Percentiles rank a stretch among this genome's conserved stretches.
These are phyloP conservation scores for Echinometra lucunter DNA, from an alignment of 53 echinoderm and acorn worm genomes.

Conservation along the genomic window DNA sequence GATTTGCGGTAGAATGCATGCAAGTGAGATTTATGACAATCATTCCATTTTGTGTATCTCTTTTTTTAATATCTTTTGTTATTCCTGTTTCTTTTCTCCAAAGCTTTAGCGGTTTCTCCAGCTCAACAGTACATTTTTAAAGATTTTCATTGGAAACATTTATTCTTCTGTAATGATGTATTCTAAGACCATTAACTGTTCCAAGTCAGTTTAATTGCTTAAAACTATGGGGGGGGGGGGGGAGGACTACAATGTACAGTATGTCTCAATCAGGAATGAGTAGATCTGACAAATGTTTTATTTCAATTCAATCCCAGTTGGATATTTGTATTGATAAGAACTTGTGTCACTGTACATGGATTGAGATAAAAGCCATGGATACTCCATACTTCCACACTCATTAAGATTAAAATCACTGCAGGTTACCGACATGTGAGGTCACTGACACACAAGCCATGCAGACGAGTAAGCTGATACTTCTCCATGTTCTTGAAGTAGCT, in stretches of 20 bases:
- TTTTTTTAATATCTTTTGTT: no score
- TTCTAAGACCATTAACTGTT: neutral
- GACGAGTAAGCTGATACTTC: neutral
- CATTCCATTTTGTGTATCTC: no score
- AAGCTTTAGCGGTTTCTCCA: no score
- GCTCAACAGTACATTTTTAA: no score
- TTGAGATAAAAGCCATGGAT: conserved; percentile 32
- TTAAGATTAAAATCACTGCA: neutral
- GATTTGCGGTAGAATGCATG: no score
- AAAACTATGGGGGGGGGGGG: neutral
- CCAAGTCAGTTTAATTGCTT: neutral
- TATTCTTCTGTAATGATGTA: no score
- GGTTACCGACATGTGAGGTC: neutral
- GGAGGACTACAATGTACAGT: no score
- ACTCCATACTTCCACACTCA: neutral
- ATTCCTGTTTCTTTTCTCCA: no score
- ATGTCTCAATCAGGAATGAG: neutral
- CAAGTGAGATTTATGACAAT: no score
- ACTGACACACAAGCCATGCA: neutral
- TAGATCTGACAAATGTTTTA: conserved; percentile 13
- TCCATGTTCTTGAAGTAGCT: neutral
- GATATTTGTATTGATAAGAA: conserved; percentile 48
- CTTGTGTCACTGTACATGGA: conserved; percentile 45
- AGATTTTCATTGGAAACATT: no score
- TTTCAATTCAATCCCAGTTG: conserved; percentile 26